Base-by-base conservation (phyloP, 2,797 vertebrate species). In the Diceros bicornis region DNA sequence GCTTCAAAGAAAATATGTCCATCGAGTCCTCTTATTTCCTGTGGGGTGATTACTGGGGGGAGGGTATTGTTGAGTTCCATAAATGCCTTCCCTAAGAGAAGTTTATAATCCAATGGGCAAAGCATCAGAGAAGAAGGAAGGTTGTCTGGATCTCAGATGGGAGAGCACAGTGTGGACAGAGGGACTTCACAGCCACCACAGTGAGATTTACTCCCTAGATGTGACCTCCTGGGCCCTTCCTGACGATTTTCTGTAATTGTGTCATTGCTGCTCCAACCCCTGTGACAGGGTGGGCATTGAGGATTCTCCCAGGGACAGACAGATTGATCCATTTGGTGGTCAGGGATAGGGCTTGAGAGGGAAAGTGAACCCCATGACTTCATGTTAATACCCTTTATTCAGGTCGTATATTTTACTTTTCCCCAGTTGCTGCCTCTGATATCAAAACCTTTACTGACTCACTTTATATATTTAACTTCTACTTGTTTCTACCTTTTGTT, bases 61-160 rank as follows among this genome's bases (percentile, higher is more conserved):
- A 52, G 27, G 34, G 14, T 64, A 13, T 29, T 69, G 2, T 11
- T 75, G 41, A 17, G 10, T 66, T 96, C 77, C 52, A 47, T 41
- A 79, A 95, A 71, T 55, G 20, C 18, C 84, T 87, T 64, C 27
- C 61, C 69, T 69, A 86, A 57, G 34, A 50, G 11, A 94, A 95
- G 11, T 8, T 4, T 69, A n/a, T 21, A 78, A 29, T 82, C 90
- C 64, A 27, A 12, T 29, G 1, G 44, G 34, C 13, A 95, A 71
- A 71, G 82, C 68, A 68, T 72, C 14, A 64, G n/a, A 79, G 41
- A 34, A 64, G 21, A 52, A 75, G 44, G 37, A 57, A 69, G 23
- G 41, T 82, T 82, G 16, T 44, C 74, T 57, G 5, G 20, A 34
- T 47, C 75, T 34, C 59, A 21, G 7, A n/a, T 69, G 21, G 32